Percentiles rank a stretch among this genome's conserved stretches.
Evolutionary conservation across 2,888 invertebrate species (phyloP).

Genomic region (Nymphalis polychloros): DNA sequence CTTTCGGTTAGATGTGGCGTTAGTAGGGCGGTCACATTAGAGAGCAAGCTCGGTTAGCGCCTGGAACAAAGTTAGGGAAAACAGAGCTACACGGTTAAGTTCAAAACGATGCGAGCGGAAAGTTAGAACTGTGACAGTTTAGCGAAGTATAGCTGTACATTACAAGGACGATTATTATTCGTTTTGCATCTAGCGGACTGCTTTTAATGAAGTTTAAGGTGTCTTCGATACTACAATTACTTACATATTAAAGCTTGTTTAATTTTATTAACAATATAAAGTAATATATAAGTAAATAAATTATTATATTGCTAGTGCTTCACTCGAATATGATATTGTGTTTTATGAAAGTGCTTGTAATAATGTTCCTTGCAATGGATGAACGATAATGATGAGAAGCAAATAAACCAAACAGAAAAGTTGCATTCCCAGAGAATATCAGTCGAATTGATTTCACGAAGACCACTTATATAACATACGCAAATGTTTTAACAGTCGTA

Average conservation of each 20-base stretch:
- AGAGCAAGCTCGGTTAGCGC: slow-evolving; percentile 83
- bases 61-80: slow-evolving; percentile 82
- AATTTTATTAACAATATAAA: neutral
- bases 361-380: slow-evolving; percentile 77
- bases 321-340: slow-evolving; percentile 43
- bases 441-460: slow-evolving; percentile 19
- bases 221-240: neutral
- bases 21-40: slow-evolving; percentile 82
- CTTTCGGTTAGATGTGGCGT: slow-evolving; percentile 77
- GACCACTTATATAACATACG: slow-evolving; percentile 2
- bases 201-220: slow-evolving; percentile 2
- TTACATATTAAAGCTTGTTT: neutral
- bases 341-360: slow-evolving; percentile 49
- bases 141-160: slow-evolving; percentile 59
- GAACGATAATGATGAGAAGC: slow-evolving; percentile 62
- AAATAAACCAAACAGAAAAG: slow-evolving; percentile 50
- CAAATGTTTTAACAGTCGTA: neutral
- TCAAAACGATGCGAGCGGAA: slow-evolving; percentile 74
- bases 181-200: slow-evolving; percentile 16
- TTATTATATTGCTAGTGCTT: slow-evolving; percentile 28
- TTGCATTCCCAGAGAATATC: slow-evolving; percentile 30
- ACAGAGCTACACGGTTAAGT: slow-evolving; percentile 76
- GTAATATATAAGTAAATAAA: neutral
- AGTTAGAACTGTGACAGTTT: slow-evolving; percentile 68
- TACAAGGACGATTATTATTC: slow-evolving; percentile 75